phyloP scores from a whole-genome alignment of 2,797 vertebrate genomes.

The Ateles fusciceps region DNA sequence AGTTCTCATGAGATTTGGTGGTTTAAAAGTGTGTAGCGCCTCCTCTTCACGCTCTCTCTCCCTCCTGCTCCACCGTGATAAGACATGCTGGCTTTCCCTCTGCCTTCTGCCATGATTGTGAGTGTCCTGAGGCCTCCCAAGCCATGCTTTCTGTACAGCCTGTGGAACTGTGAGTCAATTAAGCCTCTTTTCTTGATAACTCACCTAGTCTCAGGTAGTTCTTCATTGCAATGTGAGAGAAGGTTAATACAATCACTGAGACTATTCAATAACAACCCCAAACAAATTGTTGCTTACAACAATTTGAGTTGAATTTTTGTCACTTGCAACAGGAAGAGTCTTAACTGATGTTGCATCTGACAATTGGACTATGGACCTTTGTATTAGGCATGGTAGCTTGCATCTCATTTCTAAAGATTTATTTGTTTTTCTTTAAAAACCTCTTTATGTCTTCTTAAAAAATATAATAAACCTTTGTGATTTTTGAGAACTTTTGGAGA shows the following conservation, averaged over 20 bases:
- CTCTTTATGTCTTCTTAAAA: neutral
- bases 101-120: too few species aligned
- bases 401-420: neutral
- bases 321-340: neutral
- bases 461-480: neutral
- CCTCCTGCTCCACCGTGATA: too few species aligned
- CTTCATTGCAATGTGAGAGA: too few species aligned
- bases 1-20: too few species aligned
- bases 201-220: too few species aligned
- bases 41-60: too few species aligned
- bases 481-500: constrained; percentile 14
- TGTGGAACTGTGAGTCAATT: too few species aligned
- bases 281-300: neutral
- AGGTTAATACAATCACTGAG: neutral
- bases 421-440: neutral
- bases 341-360: neutral
- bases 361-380: neutral
- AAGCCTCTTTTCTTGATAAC: too few species aligned
- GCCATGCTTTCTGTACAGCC: too few species aligned
- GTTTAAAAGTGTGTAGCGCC: too few species aligned
- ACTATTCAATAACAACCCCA: neutral
- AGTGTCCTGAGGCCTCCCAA: too few species aligned
- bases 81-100: too few species aligned
- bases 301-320: neutral
- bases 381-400: neutral